Conservation (phyloP, 2,797 vertebrate genomes). For the Aeoliscus strigatus region DNA sequence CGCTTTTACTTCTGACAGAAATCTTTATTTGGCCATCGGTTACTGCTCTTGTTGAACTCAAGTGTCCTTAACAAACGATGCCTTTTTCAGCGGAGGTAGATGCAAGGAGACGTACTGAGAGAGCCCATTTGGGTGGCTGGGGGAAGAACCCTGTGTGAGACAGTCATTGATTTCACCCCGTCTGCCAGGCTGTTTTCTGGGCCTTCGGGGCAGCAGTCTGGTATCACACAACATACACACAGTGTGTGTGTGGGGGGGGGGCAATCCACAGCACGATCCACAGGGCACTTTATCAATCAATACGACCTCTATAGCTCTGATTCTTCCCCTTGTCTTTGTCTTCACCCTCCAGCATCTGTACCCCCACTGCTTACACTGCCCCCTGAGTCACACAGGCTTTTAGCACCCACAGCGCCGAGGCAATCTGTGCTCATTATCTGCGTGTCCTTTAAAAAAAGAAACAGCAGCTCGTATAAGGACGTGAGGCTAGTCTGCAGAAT, state of each 20-base stretch:
- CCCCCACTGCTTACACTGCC: slow-evolving; percentile 24
- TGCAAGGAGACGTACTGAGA: slow-evolving; percentile 34
- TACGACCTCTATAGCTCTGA: slow-evolving; percentile 59
- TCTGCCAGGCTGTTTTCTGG: slow-evolving; percentile 45
- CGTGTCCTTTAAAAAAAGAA: slow-evolving; percentile 53
- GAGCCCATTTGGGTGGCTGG: slow-evolving; percentile 58
- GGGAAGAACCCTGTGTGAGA: slow-evolving; percentile 49
- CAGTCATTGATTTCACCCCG: slow-evolving; percentile 67
- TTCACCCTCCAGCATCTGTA: slow-evolving; percentile 35
- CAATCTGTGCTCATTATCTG: slow-evolving; percentile 52
- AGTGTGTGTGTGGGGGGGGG: slow-evolving; percentile 39
- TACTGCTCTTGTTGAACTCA: slow-evolving; percentile 28
- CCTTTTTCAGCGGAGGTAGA: slow-evolving; percentile 18
- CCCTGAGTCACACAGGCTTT: slow-evolving; percentile 46
- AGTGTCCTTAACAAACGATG: slow-evolving; percentile 40
- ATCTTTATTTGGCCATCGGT: slow-evolving; percentile 24
- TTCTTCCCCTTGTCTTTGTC: slow-evolving; percentile 30
- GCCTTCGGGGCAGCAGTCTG: slow-evolving; percentile 55
- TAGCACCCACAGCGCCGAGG: slow-evolving; percentile 41
- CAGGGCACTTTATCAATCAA: slow-evolving; percentile 67
- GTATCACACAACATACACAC: slow-evolving; percentile 62
- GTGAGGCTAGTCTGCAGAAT: slow-evolving; percentile 32
- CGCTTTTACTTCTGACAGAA: slow-evolving; percentile 14
- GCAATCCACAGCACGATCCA: slow-evolving; percentile 46
- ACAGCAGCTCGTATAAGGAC: slow-evolving; percentile 36